Conservation (phyloP, 2,888 invertebrate species). For the Sarcophaga caerulescens region DNA sequence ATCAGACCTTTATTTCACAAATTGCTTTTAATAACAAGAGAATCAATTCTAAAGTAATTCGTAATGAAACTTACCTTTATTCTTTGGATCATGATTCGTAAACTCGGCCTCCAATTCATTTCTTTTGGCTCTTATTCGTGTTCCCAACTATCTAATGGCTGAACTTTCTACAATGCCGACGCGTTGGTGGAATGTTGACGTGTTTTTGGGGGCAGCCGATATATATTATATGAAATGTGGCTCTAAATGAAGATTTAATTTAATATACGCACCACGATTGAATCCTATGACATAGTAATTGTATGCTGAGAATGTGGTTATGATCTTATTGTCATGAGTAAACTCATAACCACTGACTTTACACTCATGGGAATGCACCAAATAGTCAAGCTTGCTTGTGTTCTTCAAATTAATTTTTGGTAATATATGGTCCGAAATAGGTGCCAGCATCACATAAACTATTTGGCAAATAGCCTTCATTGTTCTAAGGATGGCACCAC, state of each 20-base stretch:
- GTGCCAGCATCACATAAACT: conserved; percentile 94
- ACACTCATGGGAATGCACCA: conserved; percentile 96
- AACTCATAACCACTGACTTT: conserved; percentile 96
- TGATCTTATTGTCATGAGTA: conserved; percentile 90
- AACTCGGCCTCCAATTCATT: conserved; percentile 87
- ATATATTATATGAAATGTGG: conserved; percentile 95
- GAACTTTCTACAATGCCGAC: conserved; percentile 93
- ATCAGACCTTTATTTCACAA: conserved; percentile 85
- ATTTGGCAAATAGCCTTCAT: conserved; percentile 90
- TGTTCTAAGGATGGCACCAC: conserved; percentile 95
- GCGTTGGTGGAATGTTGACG: conserved; percentile 88
- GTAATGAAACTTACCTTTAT: conserved; percentile 83
- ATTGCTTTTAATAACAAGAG: neutral
- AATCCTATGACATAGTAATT: conserved; percentile 97
- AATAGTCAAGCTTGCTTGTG: conserved; percentile 88
- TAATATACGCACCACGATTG: conserved; percentile 95
- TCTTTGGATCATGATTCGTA: conserved; percentile 86
- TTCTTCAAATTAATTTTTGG: conserved; percentile 88
- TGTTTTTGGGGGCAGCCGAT: conserved; percentile 87
- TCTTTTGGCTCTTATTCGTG: no score
- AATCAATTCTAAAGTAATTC: neutral
- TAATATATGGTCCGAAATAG: conserved; percentile 96
- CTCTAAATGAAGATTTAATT: conserved; percentile 88
- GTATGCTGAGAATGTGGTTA: conserved; percentile 98
- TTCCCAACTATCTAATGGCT: conserved; percentile 91